Base-by-base conservation (phyloP, 2,888 invertebrate species). In the Ommatoiulus sabulosus region DNA sequence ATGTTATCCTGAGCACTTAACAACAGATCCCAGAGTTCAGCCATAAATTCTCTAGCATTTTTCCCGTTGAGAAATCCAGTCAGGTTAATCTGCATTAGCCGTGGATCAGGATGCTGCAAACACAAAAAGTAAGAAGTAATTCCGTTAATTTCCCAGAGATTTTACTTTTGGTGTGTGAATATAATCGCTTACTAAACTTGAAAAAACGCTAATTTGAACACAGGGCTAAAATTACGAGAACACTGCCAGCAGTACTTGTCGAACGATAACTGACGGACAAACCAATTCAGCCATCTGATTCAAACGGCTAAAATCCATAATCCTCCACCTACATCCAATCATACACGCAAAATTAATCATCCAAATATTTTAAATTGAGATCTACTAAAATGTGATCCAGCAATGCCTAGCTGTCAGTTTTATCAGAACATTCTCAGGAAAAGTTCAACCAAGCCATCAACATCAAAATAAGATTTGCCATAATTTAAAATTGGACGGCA, bases 21-120 rank as follows among this genome's bases (percentile, higher is more conserved):
- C 90, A 99, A 94, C 91, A 99, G 93, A 90, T 97, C 96, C 99
- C 99, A 99, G 88, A 99, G 94, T 93, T 99, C 99, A 4, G 97
- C 97, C 97, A 99, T 98, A 93, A 99, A 99, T 91, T 97, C 96
- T 80, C 99, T 95, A 24, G 99, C 98, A 93, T 99, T 98, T 93
- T 98, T 97, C 15, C 98, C 98, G 92, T 99, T 99, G 90, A 99
- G 94, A 93, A 99, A 99, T 86, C 99, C 99, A 86, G 99, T 99
- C 93, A 99, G 94, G 94, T 99, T 99, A 92, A 99, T 99, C 95
- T 99, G 99, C 96, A 99, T 99, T 93, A 98, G 97, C 93, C 98
- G 97, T 87, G 98, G 98, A 94, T 99, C 98, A 88, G 98, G 98
- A 94, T 95, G 97, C 97, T 97, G 94, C 92, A 94, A 85, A 48